Evolutionary conservation across 1,140 invertebrate species (phyloP).

Genomic region (Harlomillsia oculata): DNA sequence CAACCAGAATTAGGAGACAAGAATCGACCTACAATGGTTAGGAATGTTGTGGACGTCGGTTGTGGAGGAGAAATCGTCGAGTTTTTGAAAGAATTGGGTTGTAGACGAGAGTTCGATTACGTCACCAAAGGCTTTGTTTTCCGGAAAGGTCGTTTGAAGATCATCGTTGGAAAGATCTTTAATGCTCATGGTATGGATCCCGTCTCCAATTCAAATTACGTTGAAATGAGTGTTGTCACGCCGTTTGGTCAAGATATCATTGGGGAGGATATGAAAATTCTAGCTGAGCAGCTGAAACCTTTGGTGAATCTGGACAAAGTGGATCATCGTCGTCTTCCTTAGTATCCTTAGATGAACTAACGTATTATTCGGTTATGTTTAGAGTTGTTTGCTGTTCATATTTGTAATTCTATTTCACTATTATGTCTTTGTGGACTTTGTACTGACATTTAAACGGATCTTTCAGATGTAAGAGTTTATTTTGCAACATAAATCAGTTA

Average conservation of each 20-base stretch:
- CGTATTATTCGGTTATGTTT: no score
- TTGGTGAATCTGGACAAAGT: slow-evolving; percentile 82
- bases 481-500: no score
- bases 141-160: slow-evolving; percentile 91
- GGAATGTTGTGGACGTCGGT: slow-evolving; percentile 83
- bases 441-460: no score
- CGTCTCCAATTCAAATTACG: slow-evolving; percentile 83
- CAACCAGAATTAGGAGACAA: slow-evolving; percentile 54
- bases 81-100: slow-evolving; percentile 85
- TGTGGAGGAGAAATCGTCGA: slow-evolving; percentile 79
- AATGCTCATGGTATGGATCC: slow-evolving; percentile 59
- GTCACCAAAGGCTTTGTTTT: slow-evolving; percentile 91
- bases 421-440: no score
- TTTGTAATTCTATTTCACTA: no score
- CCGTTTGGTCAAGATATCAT: slow-evolving; percentile 86
- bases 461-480: no score
- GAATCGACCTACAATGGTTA: slow-evolving; percentile 73
- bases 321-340: slow-evolving; percentile 45
- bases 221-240: slow-evolving; percentile 88
- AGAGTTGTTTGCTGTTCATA: no score
- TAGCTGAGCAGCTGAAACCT: slow-evolving; percentile 89
- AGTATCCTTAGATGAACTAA: no score
- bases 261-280: slow-evolving; percentile 88
- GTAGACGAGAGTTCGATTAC: slow-evolving; percentile 84
- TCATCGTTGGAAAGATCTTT: slow-evolving; percentile 86